phyloP scores from a whole-genome alignment of 2,113 vertebrate genomes.

The Bos javanicus region DNA sequence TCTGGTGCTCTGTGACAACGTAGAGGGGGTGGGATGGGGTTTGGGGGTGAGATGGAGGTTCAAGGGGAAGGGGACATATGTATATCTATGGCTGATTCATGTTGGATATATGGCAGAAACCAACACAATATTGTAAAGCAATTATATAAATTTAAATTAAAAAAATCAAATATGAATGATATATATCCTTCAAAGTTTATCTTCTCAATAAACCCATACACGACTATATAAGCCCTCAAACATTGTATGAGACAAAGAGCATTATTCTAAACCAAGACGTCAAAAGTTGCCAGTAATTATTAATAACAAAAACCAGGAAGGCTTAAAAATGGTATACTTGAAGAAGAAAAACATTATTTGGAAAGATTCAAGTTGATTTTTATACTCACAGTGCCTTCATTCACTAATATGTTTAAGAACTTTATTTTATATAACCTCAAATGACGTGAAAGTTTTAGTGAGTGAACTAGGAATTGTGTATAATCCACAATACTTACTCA shows the following conservation, averaged over 20 bases:
- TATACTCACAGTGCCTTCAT: not conserved
- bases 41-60: not conserved
- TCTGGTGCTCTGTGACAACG: not conserved
- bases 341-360: not conserved
- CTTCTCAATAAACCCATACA: not conserved
- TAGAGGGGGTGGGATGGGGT: not conserved
- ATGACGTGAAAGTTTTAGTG: not conserved
- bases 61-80: not conserved
- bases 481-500: not conserved
- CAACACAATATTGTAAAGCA: not conserved
- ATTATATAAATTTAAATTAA: not conserved
- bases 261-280: not conserved
- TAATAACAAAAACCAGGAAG: not conserved
- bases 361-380: not conserved
- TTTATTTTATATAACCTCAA: not conserved
- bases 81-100: not conserved
- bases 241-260: not conserved
- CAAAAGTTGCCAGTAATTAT: not conserved
- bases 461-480: not conserved
- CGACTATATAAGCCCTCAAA: not conserved
- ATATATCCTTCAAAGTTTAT: not conserved
- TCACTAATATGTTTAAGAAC: not conserved
- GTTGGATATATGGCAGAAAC: not conserved
- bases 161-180: not conserved
- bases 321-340: not conserved